phyloP scores from a whole-genome alignment of 1,140 invertebrate species.

The Meloidogyne hapla region DNA sequence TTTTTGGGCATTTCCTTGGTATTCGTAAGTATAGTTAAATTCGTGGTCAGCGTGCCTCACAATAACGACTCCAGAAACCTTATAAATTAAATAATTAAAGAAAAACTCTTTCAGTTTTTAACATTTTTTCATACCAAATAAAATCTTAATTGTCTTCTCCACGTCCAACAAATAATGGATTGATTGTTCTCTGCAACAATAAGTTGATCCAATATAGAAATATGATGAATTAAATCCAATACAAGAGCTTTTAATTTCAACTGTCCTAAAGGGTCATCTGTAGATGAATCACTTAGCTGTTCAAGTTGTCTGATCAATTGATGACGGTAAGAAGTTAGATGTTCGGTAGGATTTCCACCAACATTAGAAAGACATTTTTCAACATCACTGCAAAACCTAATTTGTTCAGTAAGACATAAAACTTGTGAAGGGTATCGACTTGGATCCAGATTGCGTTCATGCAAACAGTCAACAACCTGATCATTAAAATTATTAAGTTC shows the following conservation, averaged over 20 bases:
- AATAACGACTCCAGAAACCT: conserved; percentile 53
- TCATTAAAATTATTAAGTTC: not conserved
- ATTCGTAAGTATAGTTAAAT: conserved; percentile 94
- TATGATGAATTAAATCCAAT: conserved; percentile 87
- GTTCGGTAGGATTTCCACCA: conserved; percentile 66
- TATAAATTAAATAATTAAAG: not conserved
- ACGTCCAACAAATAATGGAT: conserved; percentile 78
- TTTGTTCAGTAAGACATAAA: conserved; percentile 71
- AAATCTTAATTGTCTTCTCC: conserved; percentile 90
- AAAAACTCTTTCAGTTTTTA: not conserved
- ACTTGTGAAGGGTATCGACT: conserved; percentile 77
- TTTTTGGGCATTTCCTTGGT: conserved; percentile 75
- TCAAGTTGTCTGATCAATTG: conserved; percentile 70
- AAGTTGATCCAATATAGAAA: conserved; percentile 78
- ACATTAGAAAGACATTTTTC: conserved; percentile 75
- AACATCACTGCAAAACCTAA: conserved; percentile 78
- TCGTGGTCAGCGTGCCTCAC: conserved; percentile 79
- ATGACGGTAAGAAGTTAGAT: conserved; percentile 68
- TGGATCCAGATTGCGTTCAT: conserved; percentile 71
- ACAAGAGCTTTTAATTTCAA: conserved; percentile 73
- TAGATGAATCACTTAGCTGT: conserved; percentile 70
- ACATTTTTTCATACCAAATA: conserved; percentile 39
- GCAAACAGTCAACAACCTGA: conserved; percentile 71
- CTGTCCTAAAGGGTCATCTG: conserved; percentile 51
- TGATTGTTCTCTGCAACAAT: conserved; percentile 69